Evolutionary conservation across 2,888 invertebrate genomes (phyloP), one percentile per base, ranked within the genome.

Genomic region (Drosophila birchii): DNA sequence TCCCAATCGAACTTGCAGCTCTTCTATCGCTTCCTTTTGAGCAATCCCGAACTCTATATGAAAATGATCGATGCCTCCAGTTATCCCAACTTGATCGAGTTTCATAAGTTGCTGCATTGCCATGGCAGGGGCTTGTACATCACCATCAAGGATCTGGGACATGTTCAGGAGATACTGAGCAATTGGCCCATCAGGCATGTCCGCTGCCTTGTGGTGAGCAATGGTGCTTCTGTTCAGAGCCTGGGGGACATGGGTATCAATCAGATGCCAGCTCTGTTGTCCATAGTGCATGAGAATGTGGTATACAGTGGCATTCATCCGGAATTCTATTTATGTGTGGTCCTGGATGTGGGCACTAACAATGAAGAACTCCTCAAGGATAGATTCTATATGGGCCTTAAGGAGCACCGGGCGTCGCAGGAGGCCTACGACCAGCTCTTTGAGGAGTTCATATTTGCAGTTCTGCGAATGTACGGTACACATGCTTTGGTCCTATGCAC

Each of bases 261-360:
- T 29, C 56, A 62, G 1, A 67, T 66, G 5, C 54, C 76, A 1
- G 26, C 58, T 7, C 12, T 78, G 0, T 11, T 58, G 9, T 66
- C 66, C 23, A 68, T 56, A 5, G 5, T 63, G n/a, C 69, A 71
- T 0, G 39, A 68, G n/a, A 58, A 58, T 38, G 84, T 83, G 1
- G 58, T 86, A 0, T 54, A 43, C 9, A 87, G 76, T 4, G 76
- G 90, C 16, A 60, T 86, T 0, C 38, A 75, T 64, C 86, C 86
- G 7, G 18, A 67, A 3, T 32, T 14, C 14, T 79, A 75, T 0
- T 3, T 90, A 38, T 67, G 81, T 2, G 16, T 90, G 2, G 23
- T 77, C 26, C 32, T 86, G 20, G 86, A 86, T 38, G 67, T 77
- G 14, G 86, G 86, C 51, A 88, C 85, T 1, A 44, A 86, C 26